Conservation (phyloP, 2,113 vertebrate species). For the Prionailurus viverrinus region DNA sequence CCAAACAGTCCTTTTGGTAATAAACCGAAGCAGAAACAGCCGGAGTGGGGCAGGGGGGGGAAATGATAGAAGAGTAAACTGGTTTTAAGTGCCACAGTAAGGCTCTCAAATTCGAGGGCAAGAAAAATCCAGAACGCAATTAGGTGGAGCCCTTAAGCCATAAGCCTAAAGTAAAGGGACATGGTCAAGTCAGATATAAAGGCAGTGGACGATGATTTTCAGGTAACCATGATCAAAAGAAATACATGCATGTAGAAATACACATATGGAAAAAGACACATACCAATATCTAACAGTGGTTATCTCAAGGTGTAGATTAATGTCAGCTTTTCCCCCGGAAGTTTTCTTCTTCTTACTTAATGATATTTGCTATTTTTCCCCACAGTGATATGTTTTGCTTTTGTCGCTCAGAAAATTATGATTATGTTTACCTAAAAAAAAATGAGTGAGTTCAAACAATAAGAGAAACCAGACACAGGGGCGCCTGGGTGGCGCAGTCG, state of each 20-base stretch:
- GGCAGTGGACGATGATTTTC: neutral
- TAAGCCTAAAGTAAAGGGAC: neutral
- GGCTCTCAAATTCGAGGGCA: neutral
- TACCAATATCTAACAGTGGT: neutral
- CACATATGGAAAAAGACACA: neutral
- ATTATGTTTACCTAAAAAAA: neutral
- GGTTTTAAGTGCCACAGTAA: neutral
- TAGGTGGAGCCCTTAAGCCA: neutral
- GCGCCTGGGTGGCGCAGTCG: too few species aligned
- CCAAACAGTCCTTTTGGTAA: neutral
- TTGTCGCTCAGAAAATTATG: neutral
- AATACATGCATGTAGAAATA: neutral
- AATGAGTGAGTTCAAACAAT: neutral
- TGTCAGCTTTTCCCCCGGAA: neutral
- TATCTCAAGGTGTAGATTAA: neutral
- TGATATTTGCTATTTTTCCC: neutral
- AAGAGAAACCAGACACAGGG: neutral
- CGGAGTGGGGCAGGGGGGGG: neutral
- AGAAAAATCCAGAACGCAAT: neutral
- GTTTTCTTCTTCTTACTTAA: conserved; percentile 17
- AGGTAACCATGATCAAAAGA: neutral
- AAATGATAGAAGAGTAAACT: neutral
- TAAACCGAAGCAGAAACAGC: neutral
- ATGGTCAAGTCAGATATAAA: neutral
- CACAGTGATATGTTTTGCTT: neutral